Evolutionary conservation across 1,140 invertebrate species (phyloP), one percentile per base, ranked within the genome.

Genomic region (Drosophila azteca): DNA sequence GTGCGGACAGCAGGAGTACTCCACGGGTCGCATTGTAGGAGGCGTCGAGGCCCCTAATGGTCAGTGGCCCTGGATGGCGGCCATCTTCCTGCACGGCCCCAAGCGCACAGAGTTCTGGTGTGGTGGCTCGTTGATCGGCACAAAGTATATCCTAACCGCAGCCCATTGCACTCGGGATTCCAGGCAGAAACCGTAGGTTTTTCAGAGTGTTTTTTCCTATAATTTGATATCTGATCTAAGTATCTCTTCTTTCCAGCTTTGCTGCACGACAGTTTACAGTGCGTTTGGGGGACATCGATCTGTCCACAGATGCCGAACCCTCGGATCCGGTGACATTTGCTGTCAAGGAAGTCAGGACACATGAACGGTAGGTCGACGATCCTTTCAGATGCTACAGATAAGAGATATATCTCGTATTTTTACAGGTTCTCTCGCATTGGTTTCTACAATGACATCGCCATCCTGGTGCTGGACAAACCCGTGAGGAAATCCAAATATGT

Each of bases 51-150:
- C 96, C 0, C 93, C 95, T 8, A 94, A 96, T 0, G 97, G 97
- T 3, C 94, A 95, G 45, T 97, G 96, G 96, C 97, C 97, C 0
- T 98, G 97, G 97, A 97, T 98, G 96, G 97, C 96, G 1, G 97
- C 97, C 1, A 97, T 98, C 70, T 98, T 96, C 87, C 93, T 98
- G 22, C 96, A 97, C 82, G 96, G 97, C 7, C 95, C 95, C 29
- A 94, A 96, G 70, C 94, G 96, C 15, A 96, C 96, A 0, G 97
- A 98, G 92, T 98, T 98, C 92, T 98, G 97, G 96, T 98, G 97
- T 82, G 97, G 97, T 0, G 97, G 97, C 2, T 97, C 97, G 0
- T 92, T 99, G 6, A 96, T 99, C 35, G 95, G 95, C 8, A 92
- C 94, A 11, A 93, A 94, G 60, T 96, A 97, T 83, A 94, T 98